Conservation (phyloP, 2,113 vertebrate species). For the Gyps fulvus region DNA sequence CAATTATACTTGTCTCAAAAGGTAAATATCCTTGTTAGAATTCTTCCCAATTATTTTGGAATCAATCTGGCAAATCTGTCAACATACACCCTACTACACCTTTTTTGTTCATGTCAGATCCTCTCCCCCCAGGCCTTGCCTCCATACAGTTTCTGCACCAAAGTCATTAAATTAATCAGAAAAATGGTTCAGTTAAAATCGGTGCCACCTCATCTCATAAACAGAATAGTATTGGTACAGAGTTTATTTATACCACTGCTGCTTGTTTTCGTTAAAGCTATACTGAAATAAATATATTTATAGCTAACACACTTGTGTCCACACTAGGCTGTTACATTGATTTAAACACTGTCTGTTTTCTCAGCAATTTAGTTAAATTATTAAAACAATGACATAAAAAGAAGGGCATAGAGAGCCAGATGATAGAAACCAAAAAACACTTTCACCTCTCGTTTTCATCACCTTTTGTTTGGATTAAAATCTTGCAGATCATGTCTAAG, state of each 20-base stretch:
- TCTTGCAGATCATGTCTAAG: not conserved
- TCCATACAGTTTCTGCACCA: not conserved
- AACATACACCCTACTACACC: not conserved
- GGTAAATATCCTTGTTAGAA: not conserved
- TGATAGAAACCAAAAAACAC: not conserved
- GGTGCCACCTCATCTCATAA: not conserved
- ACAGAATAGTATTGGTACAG: not conserved
- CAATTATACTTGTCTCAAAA: not conserved
- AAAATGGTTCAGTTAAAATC: not conserved
- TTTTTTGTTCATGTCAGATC: not conserved
- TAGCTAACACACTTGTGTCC: not conserved
- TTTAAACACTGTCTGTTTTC: slow-evolving; percentile 41
- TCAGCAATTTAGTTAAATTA: slow-evolving; percentile 23
- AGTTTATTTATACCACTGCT: not conserved
- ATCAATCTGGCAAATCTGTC: not conserved
- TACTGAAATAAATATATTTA: slow-evolving; percentile 16
- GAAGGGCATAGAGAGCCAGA: not conserved
- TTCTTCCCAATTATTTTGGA: not conserved
- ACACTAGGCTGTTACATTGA: slow-evolving; percentile 10
- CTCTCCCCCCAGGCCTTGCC: not conserved
- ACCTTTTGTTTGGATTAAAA: slow-evolving; percentile 23
- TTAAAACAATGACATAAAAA: slow-evolving; percentile 44
- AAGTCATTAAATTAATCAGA: not conserved
- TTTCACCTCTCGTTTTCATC: not conserved
- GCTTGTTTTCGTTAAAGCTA: not conserved